A percentile compares a stretch with the other conserved stretches of the same genome.
Conservation (phyloP, 2,888 invertebrate species). For the Melinaea menophilus region DNA sequence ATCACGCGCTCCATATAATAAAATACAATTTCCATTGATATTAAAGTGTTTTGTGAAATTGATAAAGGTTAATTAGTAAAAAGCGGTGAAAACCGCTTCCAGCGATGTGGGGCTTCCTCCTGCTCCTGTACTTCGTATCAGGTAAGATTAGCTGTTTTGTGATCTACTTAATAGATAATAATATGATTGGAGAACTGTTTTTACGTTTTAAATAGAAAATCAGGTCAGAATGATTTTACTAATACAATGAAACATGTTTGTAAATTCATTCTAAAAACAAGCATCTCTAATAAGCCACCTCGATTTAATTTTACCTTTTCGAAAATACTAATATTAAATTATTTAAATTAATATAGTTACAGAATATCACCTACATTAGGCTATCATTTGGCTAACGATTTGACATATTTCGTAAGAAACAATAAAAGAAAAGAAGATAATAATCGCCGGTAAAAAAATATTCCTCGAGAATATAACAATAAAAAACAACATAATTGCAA, state of each 20-base stretch:
- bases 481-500: no score
- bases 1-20: background rate
- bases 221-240: no score
- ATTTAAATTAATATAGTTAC: constrained; percentile 29
- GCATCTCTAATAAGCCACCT: no score
- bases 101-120: constrained; percentile 45
- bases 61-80: constrained; percentile 53
- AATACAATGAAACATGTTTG: no score
- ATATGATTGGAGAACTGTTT: no score
- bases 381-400: no score
- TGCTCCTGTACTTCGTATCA: constrained; percentile 56
- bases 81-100: constrained; percentile 54
- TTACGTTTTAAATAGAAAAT: no score
- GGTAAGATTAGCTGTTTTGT: constrained; percentile 42
- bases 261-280: no score
- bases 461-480: background rate
- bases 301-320: background rate
- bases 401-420: no score
- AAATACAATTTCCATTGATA: background rate
- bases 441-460: constrained; percentile 3
- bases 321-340: constrained; percentile 24
- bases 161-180: no score
- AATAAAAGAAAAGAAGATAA: constrained; percentile 6
- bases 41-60: constrained; percentile 18
- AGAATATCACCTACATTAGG: constrained; percentile 13